phyloP scores from a whole-genome alignment of 2,113 vertebrate genomes.

The Elgaria multicarinata region DNA sequence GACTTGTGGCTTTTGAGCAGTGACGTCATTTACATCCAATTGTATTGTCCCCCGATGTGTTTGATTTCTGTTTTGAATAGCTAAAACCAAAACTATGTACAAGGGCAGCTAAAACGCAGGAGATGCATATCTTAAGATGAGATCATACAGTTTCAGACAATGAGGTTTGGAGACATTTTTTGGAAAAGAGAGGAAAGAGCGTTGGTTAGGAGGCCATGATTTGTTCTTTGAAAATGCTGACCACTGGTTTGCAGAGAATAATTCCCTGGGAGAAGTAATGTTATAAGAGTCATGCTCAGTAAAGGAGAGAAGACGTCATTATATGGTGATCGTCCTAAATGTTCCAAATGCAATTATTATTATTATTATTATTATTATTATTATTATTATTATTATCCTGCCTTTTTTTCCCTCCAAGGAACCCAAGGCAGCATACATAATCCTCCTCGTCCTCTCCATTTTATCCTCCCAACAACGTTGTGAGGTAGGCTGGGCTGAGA shows the following conservation, averaged over 20 bases:
- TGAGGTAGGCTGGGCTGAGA: too few species aligned
- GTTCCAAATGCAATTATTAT: not conserved
- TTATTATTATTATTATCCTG: too few species aligned
- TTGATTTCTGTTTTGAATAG: not conserved
- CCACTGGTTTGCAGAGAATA: not conserved
- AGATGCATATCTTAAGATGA: constrained; percentile 28
- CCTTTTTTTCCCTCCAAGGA: too few species aligned
- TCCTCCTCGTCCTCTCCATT: too few species aligned
- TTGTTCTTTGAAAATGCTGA: constrained; percentile 45
- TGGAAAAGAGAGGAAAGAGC: not conserved
- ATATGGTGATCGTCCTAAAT: not conserved
- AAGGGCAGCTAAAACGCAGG: constrained; percentile 47
- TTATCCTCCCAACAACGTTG: too few species aligned
- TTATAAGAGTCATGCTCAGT: constrained; percentile 9
- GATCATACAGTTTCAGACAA: constrained; percentile 14
- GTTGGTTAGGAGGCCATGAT: not conserved
- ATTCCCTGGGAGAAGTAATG: constrained; percentile 45
- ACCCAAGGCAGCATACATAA: too few species aligned
- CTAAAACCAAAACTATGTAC: constrained; percentile 13
- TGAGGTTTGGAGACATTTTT: constrained; percentile 28
- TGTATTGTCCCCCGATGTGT: not conserved
- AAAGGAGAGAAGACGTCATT: not conserved
- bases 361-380: too few species aligned
- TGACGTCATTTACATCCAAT: not conserved
- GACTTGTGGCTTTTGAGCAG: constrained; percentile 20